Base-by-base conservation (phyloP, 2,888 invertebrate genomes). In the Caenorhabditis auriculariae region DNA sequence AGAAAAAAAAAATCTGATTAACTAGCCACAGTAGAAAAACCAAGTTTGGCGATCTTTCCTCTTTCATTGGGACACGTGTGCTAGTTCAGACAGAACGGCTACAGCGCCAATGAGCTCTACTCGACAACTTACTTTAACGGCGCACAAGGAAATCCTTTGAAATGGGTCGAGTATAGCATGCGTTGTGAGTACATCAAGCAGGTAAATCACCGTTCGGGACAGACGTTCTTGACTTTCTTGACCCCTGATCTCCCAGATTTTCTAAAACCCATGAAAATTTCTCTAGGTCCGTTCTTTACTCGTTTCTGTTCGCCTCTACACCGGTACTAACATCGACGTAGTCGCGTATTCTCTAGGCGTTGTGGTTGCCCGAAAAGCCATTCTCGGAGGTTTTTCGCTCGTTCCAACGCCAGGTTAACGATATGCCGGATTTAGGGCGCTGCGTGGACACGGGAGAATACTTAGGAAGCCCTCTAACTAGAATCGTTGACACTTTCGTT, bases 41-140 rank as follows among this genome's bases (percentile, higher is more conserved):
- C n/a, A n/a, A n/a, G n/a, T n/a, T n/a, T n/a, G n/a, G n/a, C n/a
- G n/a, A n/a, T n/a, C n/a, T n/a, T n/a, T n/a, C n/a, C n/a, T n/a
- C n/a, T n/a, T n/a, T n/a, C n/a, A n/a, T n/a, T n/a, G n/a, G n/a
- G n/a, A n/a, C n/a, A n/a, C n/a, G n/a, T n/a, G n/a, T n/a, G n/a
- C n/a, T n/a, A n/a, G n/a, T n/a, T n/a, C n/a, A n/a, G n/a, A n/a
- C n/a, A n/a, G n/a, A n/a, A n/a, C 6, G 70, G 70, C 15, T 77
- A 77, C 58, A 65, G 65, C 3, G 65, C 63, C 7, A 68, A 69
- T 23, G 78, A 78, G 51, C 56, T 78, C 41, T 78, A 78, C 51
- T 75, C 72, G n/a, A 79, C 79, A 2, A 79, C 79, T 2, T 79
- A 79, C 53, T 77, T 78, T 51, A 77, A 80, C 54, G 79, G 79